Conservation (phyloP, 2,888 invertebrate species). For the Heterodera filipjevi region DNA sequence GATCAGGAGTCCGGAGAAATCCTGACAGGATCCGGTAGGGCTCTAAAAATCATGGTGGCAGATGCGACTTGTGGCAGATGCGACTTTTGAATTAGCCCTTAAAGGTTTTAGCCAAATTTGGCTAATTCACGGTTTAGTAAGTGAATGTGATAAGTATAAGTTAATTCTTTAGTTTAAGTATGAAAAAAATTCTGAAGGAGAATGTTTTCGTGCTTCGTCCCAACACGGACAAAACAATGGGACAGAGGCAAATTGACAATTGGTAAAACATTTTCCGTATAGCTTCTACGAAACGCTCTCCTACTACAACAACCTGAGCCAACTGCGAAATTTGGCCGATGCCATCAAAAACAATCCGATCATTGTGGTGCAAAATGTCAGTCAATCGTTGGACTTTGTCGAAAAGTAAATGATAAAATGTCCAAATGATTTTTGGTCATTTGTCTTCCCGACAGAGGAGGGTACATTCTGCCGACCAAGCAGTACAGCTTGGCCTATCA, state of each 20-base stretch:
- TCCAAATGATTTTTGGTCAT: background rate
- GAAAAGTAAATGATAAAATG: conserved; percentile 33
- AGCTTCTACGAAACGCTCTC: conserved; percentile 31
- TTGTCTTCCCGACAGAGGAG: conserved; percentile 33
- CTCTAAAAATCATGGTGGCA: too few relatives aligned
- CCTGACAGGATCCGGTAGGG: too few relatives aligned
- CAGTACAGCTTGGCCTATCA: conserved; percentile 41
- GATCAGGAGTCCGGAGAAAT: too few relatives aligned
- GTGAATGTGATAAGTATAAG: too few relatives aligned
- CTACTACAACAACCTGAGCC: conserved; percentile 37
- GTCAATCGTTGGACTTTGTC: conserved; percentile 52
- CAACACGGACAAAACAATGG: too few relatives aligned
- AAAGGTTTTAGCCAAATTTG: too few relatives aligned
- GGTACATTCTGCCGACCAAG: conserved; percentile 44
- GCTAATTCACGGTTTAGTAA: too few relatives aligned
- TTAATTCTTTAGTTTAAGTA: too few relatives aligned
- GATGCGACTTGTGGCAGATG: too few relatives aligned
- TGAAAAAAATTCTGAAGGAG: too few relatives aligned
- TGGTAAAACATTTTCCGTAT: background rate
- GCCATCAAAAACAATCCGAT: conserved; percentile 41
- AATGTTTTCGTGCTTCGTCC: too few relatives aligned
- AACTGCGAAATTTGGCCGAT: conserved; percentile 35
- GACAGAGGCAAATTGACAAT: background rate
- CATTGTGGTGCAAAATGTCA: conserved; percentile 45
- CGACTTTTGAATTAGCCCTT: too few relatives aligned